phyloP scores from a whole-genome alignment of 2,113 vertebrate genomes.

The Zapus hudsonius region DNA sequence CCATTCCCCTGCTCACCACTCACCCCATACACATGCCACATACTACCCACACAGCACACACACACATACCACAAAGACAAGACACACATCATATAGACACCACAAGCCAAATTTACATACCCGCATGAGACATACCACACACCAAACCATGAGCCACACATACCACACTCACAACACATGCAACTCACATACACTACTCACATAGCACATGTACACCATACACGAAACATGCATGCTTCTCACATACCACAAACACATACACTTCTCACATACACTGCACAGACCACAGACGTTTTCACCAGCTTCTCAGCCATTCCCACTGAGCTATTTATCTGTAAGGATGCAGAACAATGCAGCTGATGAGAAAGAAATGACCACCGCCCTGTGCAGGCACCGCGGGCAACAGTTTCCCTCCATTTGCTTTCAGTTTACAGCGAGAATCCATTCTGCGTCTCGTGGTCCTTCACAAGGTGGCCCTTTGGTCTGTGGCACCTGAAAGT shows the following conservation, averaged over 20 bases:
- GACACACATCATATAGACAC: background rate
- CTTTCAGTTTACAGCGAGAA: background rate
- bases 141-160: too few relatives aligned
- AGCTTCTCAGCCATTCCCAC: rapidly evolving
- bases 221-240: too few relatives aligned
- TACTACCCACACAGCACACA: background rate
- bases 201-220: too few relatives aligned
- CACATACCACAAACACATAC: background rate
- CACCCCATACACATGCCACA: background rate
- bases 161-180: too few relatives aligned
- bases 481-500: rapidly evolving
- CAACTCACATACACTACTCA: too few relatives aligned
- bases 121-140: too few relatives aligned
- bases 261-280: background rate
- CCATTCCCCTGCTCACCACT: too few relatives aligned
- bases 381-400: background rate
- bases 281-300: background rate
- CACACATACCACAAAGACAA: background rate
- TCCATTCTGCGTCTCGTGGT: rapidly evolving
- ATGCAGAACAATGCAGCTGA: rapidly evolving
- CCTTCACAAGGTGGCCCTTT: rapidly evolving
- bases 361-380: background rate
- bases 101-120: too few relatives aligned
- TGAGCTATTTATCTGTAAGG: rapidly evolving
- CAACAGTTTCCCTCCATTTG: rapidly evolving